Conservation (phyloP, 2,888 invertebrate species). For the Petrolisthes manimaculis region DNA sequence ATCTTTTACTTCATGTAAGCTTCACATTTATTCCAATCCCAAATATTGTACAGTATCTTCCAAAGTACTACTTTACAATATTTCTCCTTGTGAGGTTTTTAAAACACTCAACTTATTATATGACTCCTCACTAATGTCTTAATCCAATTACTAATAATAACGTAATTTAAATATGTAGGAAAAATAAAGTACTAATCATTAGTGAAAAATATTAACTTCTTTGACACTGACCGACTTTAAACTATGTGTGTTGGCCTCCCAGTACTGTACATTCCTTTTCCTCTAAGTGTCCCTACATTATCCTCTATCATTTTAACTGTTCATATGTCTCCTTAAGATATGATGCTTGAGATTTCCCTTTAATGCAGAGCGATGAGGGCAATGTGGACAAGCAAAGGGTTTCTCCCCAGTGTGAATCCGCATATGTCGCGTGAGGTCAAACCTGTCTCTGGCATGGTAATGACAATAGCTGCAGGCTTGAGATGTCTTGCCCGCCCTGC, state of each 20-base stretch:
- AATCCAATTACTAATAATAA: too few species aligned
- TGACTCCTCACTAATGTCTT: too few species aligned
- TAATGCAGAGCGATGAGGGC: conserved; percentile 46
- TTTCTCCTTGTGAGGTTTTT: too few species aligned
- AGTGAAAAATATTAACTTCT: too few species aligned
- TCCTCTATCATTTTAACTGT: not conserved
- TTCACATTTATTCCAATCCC: not conserved
- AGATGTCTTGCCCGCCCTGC: conserved; percentile 25
- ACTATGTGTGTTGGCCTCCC: too few species aligned
- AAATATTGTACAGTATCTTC: not conserved
- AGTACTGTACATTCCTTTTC: too few species aligned
- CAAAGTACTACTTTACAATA: not conserved
- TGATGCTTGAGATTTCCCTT: conserved; percentile 56
- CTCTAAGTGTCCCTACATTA: not conserved
- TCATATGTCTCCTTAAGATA: conserved; percentile 36
- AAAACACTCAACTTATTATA: too few species aligned
- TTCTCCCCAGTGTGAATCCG: conserved; percentile 62
- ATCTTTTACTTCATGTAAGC: not conserved
- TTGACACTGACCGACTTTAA: too few species aligned
- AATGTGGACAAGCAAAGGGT: conserved; percentile 61
- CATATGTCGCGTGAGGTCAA: conserved; percentile 53
- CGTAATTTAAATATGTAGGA: too few species aligned
- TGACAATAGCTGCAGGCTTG: conserved; percentile 50
- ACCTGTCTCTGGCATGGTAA: conserved; percentile 48
- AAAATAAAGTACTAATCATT: too few species aligned